Evolutionary conservation across 2,113 vertebrate genomes (phyloP), one percentile per base, ranked within the genome.

Genomic region (Amphiprion percula): DNA sequence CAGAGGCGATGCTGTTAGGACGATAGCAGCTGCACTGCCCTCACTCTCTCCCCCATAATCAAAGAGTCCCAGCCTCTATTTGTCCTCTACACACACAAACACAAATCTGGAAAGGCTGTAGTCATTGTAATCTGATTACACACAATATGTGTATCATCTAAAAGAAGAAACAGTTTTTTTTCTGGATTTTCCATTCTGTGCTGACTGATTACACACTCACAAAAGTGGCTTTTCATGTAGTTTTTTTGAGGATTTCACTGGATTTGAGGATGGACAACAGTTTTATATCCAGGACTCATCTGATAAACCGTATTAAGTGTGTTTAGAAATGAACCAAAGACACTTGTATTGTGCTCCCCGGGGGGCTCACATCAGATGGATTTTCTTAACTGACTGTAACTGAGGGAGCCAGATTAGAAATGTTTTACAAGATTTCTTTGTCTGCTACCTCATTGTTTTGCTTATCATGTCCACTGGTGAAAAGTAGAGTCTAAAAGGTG

Each of bases 221-320:
- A 3, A 58, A 68, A 67, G 21, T 55, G 53, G 21, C 23, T 44
- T 24, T 58, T 71, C 15, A 53, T 73, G 28, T 74, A 46, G 28
- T 50, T 56, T 83, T 78, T 83, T n/a, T 47, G 4, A 56, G 70
- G 72, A 68, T 83, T 85, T 84, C 41, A 66, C 30, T 10, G 73
- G 71, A 81, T 82, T 63, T 84, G 47, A 53, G 60, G 46, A 52
- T 76, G 56, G 26, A 73, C 61, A 19, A 16, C 41, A 71, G 30
- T 82, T 37, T 77, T 54, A 63, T 71, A 28, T 54, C 9, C 33
- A 15, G 49, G 73, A 68, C 77, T 84, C 65, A 74, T 72, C 63
- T 47, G 53, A 53, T 84, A 79, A 86, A 75, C 10, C 21, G 5
- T 52, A 56, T 85, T 73, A 87, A 58, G 28, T 37, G 47, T 73